phyloP scores from a whole-genome alignment of 2,797 vertebrate genomes.

The Ctenochaetus hawaiiensis region DNA sequence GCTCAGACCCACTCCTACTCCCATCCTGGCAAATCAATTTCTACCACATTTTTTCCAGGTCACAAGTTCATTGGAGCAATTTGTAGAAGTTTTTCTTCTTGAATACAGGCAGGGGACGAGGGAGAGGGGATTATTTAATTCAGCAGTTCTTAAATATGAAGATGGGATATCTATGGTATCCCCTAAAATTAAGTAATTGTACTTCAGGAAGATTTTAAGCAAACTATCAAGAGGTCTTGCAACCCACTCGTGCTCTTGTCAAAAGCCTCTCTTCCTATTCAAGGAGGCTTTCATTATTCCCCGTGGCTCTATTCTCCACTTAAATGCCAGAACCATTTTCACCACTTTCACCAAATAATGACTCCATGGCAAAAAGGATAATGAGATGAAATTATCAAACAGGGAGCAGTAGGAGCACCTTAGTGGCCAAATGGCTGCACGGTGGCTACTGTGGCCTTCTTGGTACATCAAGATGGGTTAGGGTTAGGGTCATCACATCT shows the following conservation, averaged over 20 bases:
- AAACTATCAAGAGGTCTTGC: slow-evolving; percentile 9
- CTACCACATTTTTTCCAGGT: slow-evolving; percentile 34
- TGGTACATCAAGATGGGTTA: no score
- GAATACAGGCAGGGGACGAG: slow-evolving; percentile 39
- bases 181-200: slow-evolving; percentile 28
- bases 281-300: slow-evolving; percentile 31
- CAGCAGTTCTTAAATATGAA: slow-evolving; percentile 3
- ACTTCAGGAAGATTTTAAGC: slow-evolving; percentile 12
- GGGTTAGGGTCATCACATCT: no score
- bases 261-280: slow-evolving; percentile 22
- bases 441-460: no score
- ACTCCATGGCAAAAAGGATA: slow-evolving; percentile 17
- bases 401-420: background rate
- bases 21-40: slow-evolving; percentile 47
- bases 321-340: slow-evolving; percentile 22
- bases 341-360: slow-evolving; percentile 29
- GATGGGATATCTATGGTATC: slow-evolving; percentile 18
- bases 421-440: no score
- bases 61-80: slow-evolving; percentile 47
- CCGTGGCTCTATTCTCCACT: slow-evolving; percentile 5
- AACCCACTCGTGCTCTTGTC: slow-evolving; percentile 4
- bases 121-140: slow-evolving; percentile 20
- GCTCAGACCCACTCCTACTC: background rate
- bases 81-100: slow-evolving; percentile 32
- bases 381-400: slow-evolving; percentile 25